phyloP scores from a whole-genome alignment of 2,113 vertebrate species.

The Spizaetus ornatus region DNA sequence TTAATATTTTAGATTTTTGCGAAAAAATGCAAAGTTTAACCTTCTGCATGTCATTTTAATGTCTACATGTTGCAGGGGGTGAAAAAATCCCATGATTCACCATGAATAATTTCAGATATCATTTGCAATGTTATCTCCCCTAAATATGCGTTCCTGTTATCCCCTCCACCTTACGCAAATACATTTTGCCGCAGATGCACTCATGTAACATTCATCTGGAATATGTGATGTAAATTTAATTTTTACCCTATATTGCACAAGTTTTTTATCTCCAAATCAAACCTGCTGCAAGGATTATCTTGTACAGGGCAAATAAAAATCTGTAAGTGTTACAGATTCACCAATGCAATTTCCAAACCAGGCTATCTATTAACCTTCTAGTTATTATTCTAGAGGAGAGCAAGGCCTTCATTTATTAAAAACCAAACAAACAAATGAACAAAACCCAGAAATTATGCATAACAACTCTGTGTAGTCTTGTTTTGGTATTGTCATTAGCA shows the following conservation, averaged over 20 bases:
- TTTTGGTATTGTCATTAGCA: background rate
- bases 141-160: background rate
- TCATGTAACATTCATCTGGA: background rate
- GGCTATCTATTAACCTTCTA: background rate
- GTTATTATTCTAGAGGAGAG: background rate
- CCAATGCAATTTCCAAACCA: background rate
- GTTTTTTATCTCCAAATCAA: background rate
- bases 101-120: background rate
- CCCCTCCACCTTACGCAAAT: background rate
- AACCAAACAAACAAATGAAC: fast-evolving
- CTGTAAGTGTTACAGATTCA: background rate
- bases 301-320: background rate
- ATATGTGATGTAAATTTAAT: background rate
- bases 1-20: background rate
- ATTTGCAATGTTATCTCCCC: background rate
- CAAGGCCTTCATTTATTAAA: background rate
- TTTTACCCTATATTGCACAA: background rate
- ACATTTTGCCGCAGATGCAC: background rate
- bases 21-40: background rate
- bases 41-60: background rate
- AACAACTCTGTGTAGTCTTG: fast-evolving
- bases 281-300: background rate
- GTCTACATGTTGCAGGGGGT: background rate
- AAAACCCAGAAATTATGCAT: background rate
- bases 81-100: background rate